Evolutionary conservation across 2,888 invertebrate genomes (phyloP).

Genomic region (Coelogynopora nodosa): DNA sequence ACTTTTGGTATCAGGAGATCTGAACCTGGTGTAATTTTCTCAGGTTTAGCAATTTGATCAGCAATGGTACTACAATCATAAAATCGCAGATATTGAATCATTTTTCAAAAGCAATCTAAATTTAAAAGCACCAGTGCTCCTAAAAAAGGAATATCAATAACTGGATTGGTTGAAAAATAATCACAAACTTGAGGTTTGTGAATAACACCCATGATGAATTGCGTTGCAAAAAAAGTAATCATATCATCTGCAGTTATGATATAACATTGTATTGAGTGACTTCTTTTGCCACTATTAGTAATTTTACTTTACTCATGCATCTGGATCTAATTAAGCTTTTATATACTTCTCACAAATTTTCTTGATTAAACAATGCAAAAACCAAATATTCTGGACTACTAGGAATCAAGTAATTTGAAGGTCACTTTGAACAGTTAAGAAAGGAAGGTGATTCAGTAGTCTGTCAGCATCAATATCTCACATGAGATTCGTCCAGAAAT

Average conservation of each 20-base stretch:
- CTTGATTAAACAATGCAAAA: neutral
- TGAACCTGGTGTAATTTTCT: neutral
- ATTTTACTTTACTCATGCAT: neutral
- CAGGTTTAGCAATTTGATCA: neutral
- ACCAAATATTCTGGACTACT: too few species aligned
- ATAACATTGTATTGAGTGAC: neutral
- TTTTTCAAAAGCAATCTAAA: neutral
- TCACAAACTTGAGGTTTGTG: neutral
- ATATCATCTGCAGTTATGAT: neutral
- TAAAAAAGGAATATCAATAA: conserved; percentile 15
- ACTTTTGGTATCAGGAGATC: conserved; percentile 8
- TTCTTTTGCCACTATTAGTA: neutral
- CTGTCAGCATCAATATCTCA: neutral
- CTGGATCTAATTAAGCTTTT: neutral
- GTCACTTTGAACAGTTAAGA: neutral
- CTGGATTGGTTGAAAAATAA: neutral
- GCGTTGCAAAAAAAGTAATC: neutral
- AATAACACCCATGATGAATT: neutral
- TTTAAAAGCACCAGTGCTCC: neutral
- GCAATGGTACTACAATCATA: conserved; percentile 12
- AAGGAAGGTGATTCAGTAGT: neutral
- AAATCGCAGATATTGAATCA: conserved; percentile 16
- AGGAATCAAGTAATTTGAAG: neutral
- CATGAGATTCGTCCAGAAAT: too few species aligned
- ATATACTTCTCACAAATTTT: neutral